Base-by-base conservation (phyloP, 1,140 invertebrate genomes). In the Drosophila sp. region DNA sequence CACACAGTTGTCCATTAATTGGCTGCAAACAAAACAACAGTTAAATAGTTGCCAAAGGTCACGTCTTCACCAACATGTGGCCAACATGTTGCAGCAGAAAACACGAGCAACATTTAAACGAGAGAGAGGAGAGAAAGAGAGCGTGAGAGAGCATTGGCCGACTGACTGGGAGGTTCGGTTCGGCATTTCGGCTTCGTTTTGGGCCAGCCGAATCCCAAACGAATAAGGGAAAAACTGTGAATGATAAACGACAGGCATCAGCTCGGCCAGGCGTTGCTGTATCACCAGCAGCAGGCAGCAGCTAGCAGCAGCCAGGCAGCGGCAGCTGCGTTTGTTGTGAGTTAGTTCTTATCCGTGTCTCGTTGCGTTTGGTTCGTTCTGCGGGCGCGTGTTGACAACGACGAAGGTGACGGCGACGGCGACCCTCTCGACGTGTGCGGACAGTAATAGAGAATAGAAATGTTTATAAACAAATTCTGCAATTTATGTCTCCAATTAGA, bases 11-110 rank as follows among this genome's bases (percentile, higher is more conserved):
- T 81, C 74, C 80, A 86, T 86, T 86, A 86, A 86, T 86, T 86
- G 83, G 83, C 73, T 81, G 70, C 79, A 81, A 61, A 63, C 38
- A 62, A 71, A 57, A 61, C 73, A 86, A 78, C 82, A 86, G 66
- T 66, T 65, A 69, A 76, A 55, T 60, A 66, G 82, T 86, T 86
- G 83, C 79, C 83, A 87, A 86, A 86, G 82, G 82, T 86, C 82
- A 86, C 70, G 83, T 73, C 61, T 63, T 33, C 32, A 11, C 44
- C 47, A 29, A 60, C 57, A 72, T 79, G 82, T 82, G 73, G 71
- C 66, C 8, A 58, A 57, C 17, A 17, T 17, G 17, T 17, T 17
- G 40, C 54, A 17, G 17, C 33, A 50, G 32, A 4, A 47, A 7
- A 33, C 11, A 27, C 62, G 32, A 66, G 29, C 69, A 54, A 58